Evolutionary conservation across 2,888 invertebrate genomes (phyloP).

Genomic region (Drosophila hamatofila): DNA sequence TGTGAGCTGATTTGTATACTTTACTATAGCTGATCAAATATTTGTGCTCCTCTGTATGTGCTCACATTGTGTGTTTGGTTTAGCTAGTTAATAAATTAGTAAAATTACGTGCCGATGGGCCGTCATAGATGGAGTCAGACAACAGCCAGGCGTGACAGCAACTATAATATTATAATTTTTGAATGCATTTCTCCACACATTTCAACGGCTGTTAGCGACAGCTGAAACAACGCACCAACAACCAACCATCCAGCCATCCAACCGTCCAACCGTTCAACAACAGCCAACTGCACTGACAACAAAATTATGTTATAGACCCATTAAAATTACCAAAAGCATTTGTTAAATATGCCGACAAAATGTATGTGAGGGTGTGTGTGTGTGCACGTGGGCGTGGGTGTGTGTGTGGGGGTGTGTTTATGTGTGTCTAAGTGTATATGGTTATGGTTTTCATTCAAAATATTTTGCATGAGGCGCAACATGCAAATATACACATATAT

Average conservation of each 20-base stretch:
- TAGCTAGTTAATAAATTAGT: slow-evolving; percentile 80
- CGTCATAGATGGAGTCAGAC: slow-evolving; percentile 2
- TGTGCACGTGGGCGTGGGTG: not conserved
- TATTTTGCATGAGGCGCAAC: slow-evolving; percentile 43
- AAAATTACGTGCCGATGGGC: slow-evolving; percentile 56
- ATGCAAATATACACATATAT: slow-evolving; percentile 11
- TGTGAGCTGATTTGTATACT: slow-evolving; percentile 18
- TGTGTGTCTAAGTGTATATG: not conserved
- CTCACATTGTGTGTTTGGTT: slow-evolving; percentile 49
- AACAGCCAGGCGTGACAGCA: slow-evolving; percentile 30
- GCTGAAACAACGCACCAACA: slow-evolving; percentile 58
- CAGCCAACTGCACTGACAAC: slow-evolving; percentile 27
- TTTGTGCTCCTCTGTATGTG: slow-evolving; percentile 45
- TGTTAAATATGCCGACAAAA: slow-evolving; percentile 55
- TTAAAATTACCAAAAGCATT: slow-evolving; percentile 64
- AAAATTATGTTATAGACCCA: slow-evolving; percentile 60
- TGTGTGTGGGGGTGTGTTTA: not conserved
- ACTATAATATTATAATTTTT: slow-evolving; percentile 65
- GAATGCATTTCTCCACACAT: slow-evolving; percentile 37
- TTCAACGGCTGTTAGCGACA: slow-evolving; percentile 45
- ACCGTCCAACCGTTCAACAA: slow-evolving; percentile 17
- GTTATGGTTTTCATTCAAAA: slow-evolving; percentile 45
- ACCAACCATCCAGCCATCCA: not conserved
- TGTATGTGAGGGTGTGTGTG: not conserved
- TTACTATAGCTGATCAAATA: slow-evolving; percentile 51